A percentile compares a stretch with the other conserved stretches of the same genome.
These are phyloP conservation scores for Camelus dromedarius DNA, from an alignment of 2,113 vertebrate genomes.

Conservation along the genomic window DNA sequence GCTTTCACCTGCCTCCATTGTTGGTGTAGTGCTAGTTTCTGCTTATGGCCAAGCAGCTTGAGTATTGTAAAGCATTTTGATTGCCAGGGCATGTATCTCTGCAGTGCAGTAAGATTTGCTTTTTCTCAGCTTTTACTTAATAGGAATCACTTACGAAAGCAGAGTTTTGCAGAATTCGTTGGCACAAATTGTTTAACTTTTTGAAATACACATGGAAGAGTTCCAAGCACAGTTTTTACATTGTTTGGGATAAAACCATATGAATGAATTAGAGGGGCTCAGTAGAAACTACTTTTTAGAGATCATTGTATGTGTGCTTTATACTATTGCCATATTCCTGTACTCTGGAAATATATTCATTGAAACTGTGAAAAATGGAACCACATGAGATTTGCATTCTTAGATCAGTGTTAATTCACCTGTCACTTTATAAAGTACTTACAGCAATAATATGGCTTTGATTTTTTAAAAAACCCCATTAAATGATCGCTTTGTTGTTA, in stretches of 20 bases:
- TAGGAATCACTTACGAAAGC: constrained; percentile 28
- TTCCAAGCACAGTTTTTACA: constrained; percentile 35
- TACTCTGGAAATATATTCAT: neutral
- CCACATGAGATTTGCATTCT: constrained; percentile 12
- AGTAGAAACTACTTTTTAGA: constrained; percentile 10
- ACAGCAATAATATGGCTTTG: neutral
- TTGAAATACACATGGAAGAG: constrained; percentile 26
- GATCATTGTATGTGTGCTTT: neutral
- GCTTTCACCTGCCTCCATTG: neutral
- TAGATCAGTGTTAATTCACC: neutral
- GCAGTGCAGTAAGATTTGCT: neutral
- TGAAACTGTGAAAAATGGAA: neutral
- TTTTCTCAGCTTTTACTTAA: constrained; percentile 33
- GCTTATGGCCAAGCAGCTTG: neutral
- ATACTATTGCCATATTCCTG: neutral
- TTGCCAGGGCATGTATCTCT: neutral
- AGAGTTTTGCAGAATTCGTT: constrained; percentile 51
- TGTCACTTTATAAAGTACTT: neutral
- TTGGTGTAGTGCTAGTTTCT: neutral
- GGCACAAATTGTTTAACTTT: neutral
- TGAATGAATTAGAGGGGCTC: neutral
- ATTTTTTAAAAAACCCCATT: neutral
- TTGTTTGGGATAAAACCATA: constrained; percentile 6
- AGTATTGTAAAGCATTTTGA: neutral
- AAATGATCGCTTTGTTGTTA: constrained; percentile 55